Base-by-base conservation (phyloP, 1,140 invertebrate species). In the Ceratosolen fusciceps region DNA sequence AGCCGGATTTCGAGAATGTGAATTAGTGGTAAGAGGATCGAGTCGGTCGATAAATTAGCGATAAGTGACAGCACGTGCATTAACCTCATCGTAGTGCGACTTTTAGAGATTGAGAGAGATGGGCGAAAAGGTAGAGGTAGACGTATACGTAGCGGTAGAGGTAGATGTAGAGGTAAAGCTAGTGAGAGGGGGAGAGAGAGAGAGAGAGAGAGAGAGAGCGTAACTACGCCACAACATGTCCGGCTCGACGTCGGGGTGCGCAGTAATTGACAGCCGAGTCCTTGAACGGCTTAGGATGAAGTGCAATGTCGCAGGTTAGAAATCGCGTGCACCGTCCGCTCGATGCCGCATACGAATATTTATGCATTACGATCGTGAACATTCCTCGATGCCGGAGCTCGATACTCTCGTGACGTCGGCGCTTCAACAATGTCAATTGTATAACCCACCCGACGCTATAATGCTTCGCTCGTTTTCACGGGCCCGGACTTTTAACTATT, bases 261-360 rank as follows among this genome's bases (percentile, higher is more conserved):
- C 72, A 67, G 56, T 75, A 65, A 75, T 68, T 37, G 62, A 56
- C 47, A 31, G 10, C 16, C 72, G 54, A 75, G 79, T 75, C 73
- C 73, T 79, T 79, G 62, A 70, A 72, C 47, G 70, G 47, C 60
- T 56, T 29, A 52, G 68, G 77, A 75, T 72, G 56, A 78, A 81
- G 72, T 81, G 71, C 80, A 81, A 78, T 81, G 71, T 76, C 76
- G 21, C 31, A 37, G 34, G 21, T 9, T 9, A n/a, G 19, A 31
- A n/a, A 37, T 37, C 60, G 60, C 60, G n/a, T 37, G 19, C 26
- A 24, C 43, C 56, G 75, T 65, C 26, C 77, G 73, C 34, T 81
- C 80, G 73, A 81, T 81, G 19, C 52, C n/a, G n/a, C 47, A 24
- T 24, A 47, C 54, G 39, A 43, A 67, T 49, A 49, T 65, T 56